Evolutionary conservation across 1,140 invertebrate genomes (phyloP).

Genomic region (Brachionus paranguensis): DNA sequence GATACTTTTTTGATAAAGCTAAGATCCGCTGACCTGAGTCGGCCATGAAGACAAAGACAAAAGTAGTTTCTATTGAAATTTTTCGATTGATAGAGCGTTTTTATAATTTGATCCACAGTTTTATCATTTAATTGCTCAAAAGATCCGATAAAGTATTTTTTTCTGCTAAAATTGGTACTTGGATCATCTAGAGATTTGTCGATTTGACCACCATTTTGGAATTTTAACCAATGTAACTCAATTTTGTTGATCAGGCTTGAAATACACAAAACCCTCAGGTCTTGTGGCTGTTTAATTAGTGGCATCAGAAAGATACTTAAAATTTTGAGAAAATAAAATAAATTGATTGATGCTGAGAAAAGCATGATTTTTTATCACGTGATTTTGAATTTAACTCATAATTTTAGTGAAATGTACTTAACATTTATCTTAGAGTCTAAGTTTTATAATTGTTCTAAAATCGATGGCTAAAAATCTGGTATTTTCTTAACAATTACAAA

Average conservation of each 20-base stretch:
- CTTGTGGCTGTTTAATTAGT: neutral
- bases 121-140: conserved; percentile 11
- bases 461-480: too few species aligned
- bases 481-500: too few species aligned
- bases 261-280: neutral
- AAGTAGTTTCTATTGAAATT: neutral
- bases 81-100: conserved; percentile 4
- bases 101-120: neutral
- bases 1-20: conserved; percentile 8
- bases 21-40: neutral
- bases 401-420: neutral
- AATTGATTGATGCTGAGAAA: neutral
- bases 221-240: conserved; percentile 13
- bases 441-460: too few species aligned
- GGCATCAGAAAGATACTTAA: neutral
- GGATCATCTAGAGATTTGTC: neutral
- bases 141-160: neutral
- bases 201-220: neutral
- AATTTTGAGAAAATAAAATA: neutral
- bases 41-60: neutral
- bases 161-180: neutral
- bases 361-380: neutral
- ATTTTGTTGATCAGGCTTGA: neutral
- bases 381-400: neutral
- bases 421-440: neutral